Evolutionary conservation across 2,888 invertebrate species (phyloP).

Genomic region (Fabriciana adippe): DNA sequence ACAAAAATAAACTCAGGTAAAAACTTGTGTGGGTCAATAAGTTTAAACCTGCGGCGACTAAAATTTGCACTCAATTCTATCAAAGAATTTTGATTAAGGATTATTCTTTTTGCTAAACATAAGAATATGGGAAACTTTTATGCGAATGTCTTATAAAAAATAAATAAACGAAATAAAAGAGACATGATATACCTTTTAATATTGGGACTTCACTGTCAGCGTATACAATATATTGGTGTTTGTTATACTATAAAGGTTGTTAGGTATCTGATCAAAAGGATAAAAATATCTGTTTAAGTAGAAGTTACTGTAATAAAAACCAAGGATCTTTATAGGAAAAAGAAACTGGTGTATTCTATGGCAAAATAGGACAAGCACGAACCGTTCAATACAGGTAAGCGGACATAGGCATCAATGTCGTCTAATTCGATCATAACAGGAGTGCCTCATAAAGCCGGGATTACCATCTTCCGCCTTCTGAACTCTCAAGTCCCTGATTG

Average conservation of each 20-base stretch:
- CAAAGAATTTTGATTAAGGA: slow-evolving; percentile 53
- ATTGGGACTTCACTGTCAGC: background rate
- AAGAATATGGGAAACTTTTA: slow-evolving; percentile 23
- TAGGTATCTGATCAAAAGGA: too few relatives aligned
- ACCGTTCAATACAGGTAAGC: slow-evolving; percentile 10
- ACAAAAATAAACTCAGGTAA: slow-evolving; percentile 75
- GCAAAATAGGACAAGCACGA: background rate
- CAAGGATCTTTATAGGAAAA: background rate
- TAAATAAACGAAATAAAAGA: slow-evolving; percentile 2
- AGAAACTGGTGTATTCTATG: background rate
- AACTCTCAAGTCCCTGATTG: slow-evolving; percentile 40
- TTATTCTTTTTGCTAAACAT: slow-evolving; percentile 33
- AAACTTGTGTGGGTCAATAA: slow-evolving; percentile 60
- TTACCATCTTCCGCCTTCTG: slow-evolving; percentile 63
- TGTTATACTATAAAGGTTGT: too few relatives aligned
- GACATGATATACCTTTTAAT: slow-evolving; percentile 15
- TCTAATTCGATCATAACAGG: slow-evolving; percentile 59
- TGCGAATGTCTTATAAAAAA: slow-evolving; percentile 21
- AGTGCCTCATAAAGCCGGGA: slow-evolving; percentile 59
- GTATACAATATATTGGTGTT: too few relatives aligned
- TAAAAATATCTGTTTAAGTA: background rate
- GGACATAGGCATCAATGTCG: slow-evolving; percentile 44
- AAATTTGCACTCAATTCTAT: slow-evolving; percentile 64
- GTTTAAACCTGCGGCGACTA: slow-evolving; percentile 56
- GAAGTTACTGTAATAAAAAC: background rate